These are phyloP conservation scores for Dorcus parallelipipedus DNA, from an alignment of 2,888 invertebrate species.

Conservation along the genomic window DNA sequence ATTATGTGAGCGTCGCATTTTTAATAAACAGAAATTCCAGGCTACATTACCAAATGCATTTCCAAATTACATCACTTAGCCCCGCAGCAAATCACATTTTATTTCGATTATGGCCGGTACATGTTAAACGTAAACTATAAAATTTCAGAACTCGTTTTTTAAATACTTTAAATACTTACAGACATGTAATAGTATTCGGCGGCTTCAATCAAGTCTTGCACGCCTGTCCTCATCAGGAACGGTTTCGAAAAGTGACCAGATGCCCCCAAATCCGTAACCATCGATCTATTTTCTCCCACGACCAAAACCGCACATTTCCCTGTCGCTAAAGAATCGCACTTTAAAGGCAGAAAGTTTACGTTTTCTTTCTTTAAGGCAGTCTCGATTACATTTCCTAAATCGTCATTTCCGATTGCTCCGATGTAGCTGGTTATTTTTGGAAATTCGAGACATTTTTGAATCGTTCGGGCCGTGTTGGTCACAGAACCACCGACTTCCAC, in stretches of 20 bases:
- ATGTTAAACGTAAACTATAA: not conserved
- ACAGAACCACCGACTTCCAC: slow-evolving; percentile 30
- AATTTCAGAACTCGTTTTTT: not conserved
- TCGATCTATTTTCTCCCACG: slow-evolving; percentile 25
- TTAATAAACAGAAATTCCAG: no score
- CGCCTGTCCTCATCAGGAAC: slow-evolving; percentile 13
- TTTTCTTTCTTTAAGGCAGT: slow-evolving; percentile 19
- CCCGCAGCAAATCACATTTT: no score
- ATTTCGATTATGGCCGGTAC: no score
- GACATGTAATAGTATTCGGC: slow-evolving; percentile 28
- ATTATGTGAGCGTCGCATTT: no score
- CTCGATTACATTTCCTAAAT: slow-evolving; percentile 22
- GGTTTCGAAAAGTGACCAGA: slow-evolving; percentile 22
- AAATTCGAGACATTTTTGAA: slow-evolving; percentile 20
- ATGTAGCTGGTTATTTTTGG: slow-evolving; percentile 19
- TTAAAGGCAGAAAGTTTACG: slow-evolving; percentile 21
- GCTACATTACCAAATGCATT: no score
- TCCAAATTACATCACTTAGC: no score
- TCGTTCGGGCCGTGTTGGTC: slow-evolving; percentile 27
- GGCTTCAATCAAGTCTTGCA: slow-evolving; percentile 12
- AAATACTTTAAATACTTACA: slow-evolving; percentile 23
- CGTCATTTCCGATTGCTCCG: slow-evolving; percentile 29
- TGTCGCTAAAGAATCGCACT: slow-evolving; percentile 19
- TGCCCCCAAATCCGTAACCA: slow-evolving; percentile 32
- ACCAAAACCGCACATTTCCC: slow-evolving; percentile 31